Evolutionary conservation across 2,888 invertebrate genomes (phyloP).

Genomic region (Heliconius aoede): DNA sequence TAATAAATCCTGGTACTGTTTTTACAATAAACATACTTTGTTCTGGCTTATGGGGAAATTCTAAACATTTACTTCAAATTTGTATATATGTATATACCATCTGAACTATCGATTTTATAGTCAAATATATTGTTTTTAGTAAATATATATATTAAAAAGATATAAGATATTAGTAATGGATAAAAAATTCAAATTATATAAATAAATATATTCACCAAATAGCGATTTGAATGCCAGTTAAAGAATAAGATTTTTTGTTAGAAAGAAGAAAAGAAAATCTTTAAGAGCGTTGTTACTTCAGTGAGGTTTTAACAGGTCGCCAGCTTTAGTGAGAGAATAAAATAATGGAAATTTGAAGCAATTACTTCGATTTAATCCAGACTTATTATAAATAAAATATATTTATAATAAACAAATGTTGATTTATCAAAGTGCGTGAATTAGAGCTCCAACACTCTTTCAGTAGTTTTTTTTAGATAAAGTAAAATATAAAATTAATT

Average conservation of each 20-base stretch:
- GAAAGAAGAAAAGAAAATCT: conserved; percentile 29
- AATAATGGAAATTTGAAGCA: conserved; percentile 24
- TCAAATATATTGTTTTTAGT: too few relatives aligned
- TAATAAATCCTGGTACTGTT: conserved; percentile 39
- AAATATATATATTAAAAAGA: too few relatives aligned
- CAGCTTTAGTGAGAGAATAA: conserved; percentile 31
- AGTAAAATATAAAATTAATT: conserved; percentile 2
- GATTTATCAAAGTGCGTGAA: not conserved
- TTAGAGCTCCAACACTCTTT: too few relatives aligned
- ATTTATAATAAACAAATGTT: not conserved
- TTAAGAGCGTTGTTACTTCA: conserved; percentile 29
- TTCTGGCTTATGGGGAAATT: conserved; percentile 28
- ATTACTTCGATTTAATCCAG: not conserved
- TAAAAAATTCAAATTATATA: not conserved
- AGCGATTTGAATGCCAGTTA: conserved; percentile 4
- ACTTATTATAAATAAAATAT: conserved; percentile 4
- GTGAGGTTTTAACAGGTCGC: conserved; percentile 33
- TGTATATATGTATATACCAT: too few relatives aligned
- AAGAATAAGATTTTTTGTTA: conserved; percentile 8
- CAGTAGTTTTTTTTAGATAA: too few relatives aligned
- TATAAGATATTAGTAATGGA: too few relatives aligned
- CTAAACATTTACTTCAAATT: conserved; percentile 15
- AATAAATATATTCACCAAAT: not conserved
- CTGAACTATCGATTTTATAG: too few relatives aligned
- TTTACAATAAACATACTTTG: conserved; percentile 35